These are phyloP conservation scores for Neotoma lepida DNA, from an alignment of 2,113 vertebrate genomes.

Conservation along the genomic window DNA sequence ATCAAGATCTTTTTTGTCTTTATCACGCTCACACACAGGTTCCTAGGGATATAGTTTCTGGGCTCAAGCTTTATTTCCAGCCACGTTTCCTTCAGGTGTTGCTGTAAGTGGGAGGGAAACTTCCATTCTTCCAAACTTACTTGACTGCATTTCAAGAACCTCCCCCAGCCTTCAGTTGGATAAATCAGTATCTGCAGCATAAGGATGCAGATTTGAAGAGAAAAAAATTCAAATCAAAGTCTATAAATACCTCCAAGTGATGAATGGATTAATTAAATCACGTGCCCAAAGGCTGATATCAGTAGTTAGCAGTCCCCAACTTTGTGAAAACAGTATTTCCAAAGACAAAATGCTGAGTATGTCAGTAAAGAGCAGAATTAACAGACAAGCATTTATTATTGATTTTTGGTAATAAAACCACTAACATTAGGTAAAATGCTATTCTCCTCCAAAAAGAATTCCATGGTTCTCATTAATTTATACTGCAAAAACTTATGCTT, in stretches of 20 bases:
- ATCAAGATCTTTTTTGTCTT: conserved; percentile 3
- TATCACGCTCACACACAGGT: background rate
- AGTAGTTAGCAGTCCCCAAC: conserved; percentile 32
- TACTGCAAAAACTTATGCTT: conserved; percentile 22
- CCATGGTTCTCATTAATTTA: conserved; percentile 1
- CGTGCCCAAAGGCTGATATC: background rate
- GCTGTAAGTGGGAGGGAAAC: conserved; percentile 44
- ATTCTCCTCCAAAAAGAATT: background rate
- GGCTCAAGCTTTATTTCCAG: background rate
- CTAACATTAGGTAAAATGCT: background rate
- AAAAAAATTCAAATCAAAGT: conserved; percentile 58
- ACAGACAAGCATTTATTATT: conserved; percentile 13
- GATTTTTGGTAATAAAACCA: conserved; percentile 15
- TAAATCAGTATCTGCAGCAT: conserved; percentile 49
- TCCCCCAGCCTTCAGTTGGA: conserved; percentile 1
- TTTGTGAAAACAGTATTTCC: conserved; percentile 44
- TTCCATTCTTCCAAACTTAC: conserved; percentile 47
- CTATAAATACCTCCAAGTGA: conserved; percentile 62
- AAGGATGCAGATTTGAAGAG: conserved; percentile 58
- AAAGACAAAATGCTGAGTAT: conserved; percentile 44
- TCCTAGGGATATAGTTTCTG: conserved; percentile 1
- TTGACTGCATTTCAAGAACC: conserved; percentile 13
- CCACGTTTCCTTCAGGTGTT: background rate
- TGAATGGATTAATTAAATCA: conserved; percentile 56
- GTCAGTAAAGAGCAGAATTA: conserved; percentile 1